Conservation (phyloP, 2,113 vertebrate genomes). For the Syngnathoides biaculeatus region DNA sequence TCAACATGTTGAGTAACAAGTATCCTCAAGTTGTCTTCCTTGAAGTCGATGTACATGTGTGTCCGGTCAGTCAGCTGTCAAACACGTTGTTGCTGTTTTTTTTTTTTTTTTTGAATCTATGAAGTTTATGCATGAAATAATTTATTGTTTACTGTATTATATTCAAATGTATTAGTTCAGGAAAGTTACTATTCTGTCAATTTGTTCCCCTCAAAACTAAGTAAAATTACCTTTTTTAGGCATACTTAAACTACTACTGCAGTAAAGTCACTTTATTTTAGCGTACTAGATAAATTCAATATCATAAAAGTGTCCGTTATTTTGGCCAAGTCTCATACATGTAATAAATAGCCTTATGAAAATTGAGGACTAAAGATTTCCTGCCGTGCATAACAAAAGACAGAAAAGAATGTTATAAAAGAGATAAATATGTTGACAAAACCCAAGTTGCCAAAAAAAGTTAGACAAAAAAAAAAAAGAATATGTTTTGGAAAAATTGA, state of each 20-base stretch:
- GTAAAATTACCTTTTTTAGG: too few species aligned
- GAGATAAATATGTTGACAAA: too few species aligned
- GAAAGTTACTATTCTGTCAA: background rate
- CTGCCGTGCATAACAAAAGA: too few species aligned
- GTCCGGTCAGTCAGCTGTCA: constrained; percentile 77
- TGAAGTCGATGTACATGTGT: constrained; percentile 92
- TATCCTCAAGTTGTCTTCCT: constrained; percentile 91
- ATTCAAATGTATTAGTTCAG: background rate
- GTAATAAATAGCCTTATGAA: background rate
- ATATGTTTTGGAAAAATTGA: background rate
- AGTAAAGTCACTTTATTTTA: too few species aligned
- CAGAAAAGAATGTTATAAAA: too few species aligned
- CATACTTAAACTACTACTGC: background rate
- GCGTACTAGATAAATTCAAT: too few species aligned
- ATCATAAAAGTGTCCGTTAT: too few species aligned
- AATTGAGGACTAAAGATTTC: background rate
- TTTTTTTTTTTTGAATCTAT: background rate
- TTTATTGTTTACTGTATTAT: background rate
- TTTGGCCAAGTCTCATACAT: background rate
- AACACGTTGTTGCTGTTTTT: too few species aligned
- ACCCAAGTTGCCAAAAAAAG: background rate
- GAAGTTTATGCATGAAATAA: background rate
- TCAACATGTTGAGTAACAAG: constrained; percentile 89
- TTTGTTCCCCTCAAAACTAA: background rate
- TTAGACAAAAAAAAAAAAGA: background rate